A percentile compares a stretch with the other conserved stretches of the same genome.
phyloP scores from a whole-genome alignment of 2,797 vertebrate species.

The Bryconaethiops microstoma region DNA sequence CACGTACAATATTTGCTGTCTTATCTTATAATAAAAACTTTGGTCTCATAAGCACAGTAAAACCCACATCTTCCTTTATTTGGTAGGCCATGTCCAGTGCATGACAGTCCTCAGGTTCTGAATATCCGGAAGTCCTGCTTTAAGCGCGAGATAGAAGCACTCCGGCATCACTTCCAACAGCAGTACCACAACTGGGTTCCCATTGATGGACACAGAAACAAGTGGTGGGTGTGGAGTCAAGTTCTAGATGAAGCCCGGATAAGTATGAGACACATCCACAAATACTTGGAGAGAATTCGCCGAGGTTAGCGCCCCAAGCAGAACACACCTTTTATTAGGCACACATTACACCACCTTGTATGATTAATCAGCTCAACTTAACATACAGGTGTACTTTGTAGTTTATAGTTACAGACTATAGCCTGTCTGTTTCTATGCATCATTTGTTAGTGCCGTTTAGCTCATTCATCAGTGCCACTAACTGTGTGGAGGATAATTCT shows the following conservation, averaged over 20 bases:
- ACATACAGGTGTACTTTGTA: no score
- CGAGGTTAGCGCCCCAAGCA: constrained; percentile 75
- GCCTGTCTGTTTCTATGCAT: no score
- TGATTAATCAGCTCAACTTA: no score
- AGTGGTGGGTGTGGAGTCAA: constrained; percentile 88
- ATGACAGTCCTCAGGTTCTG: constrained; percentile 84
- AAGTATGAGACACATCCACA: constrained; percentile 79
- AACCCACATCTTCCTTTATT: neutral
- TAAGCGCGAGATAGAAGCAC: constrained; percentile 73
- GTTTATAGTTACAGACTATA: no score
- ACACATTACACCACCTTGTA: no score
- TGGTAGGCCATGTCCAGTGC: constrained; percentile 74
- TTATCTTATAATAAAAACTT: neutral
- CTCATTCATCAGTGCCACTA: no score
- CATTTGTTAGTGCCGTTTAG: no score
- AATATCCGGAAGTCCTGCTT: constrained; percentile 80
- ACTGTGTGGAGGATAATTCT: no score
- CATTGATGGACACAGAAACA: constrained; percentile 84
- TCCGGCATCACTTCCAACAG: constrained; percentile 79
- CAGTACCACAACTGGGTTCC: constrained; percentile 89
- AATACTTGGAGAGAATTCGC: constrained; percentile 82
- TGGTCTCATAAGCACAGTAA: neutral
- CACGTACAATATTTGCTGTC: no score
- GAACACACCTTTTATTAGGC: no score
- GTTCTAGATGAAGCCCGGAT: constrained; percentile 76